Conservation (phyloP, 2,888 invertebrate genomes). For the Eledone cirrhosa region DNA sequence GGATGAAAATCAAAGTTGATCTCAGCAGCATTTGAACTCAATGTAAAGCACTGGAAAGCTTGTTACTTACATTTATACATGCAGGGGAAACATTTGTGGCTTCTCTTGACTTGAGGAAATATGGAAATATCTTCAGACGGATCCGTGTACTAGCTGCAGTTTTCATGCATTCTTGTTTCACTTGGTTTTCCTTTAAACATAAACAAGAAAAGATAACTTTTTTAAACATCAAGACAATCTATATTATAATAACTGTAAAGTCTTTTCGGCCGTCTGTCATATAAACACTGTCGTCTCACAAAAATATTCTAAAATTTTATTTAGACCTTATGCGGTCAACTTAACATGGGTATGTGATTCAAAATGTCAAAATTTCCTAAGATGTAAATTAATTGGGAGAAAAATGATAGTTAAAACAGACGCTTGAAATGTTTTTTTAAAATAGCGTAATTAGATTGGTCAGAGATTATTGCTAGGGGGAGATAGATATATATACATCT, state of each 20-base stretch:
- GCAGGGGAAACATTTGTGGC: conserved; percentile 72
- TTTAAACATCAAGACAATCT: too few relatives aligned
- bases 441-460: too few relatives aligned
- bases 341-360: too few relatives aligned
- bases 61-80: conserved; percentile 81
- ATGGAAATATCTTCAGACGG: conserved; percentile 84
- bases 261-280: neutral
- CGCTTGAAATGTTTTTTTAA: too few relatives aligned
- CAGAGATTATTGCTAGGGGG: neutral
- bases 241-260: too few relatives aligned
- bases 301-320: neutral
- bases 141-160: conserved; percentile 84
- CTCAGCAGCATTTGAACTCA: too few relatives aligned
- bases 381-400: too few relatives aligned
- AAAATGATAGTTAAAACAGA: too few relatives aligned
- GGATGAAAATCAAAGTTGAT: too few relatives aligned
- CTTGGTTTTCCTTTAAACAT: conserved; percentile 27
- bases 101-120: conserved; percentile 74
- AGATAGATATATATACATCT: too few relatives aligned
- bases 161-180: conserved; percentile 75
- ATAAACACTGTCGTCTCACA: neutral
- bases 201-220: neutral
- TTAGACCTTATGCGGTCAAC: neutral
- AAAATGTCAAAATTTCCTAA: too few relatives aligned
- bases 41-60: too few relatives aligned